Conservation (phyloP, 2,797 vertebrate species). For the Salarias fasciatus region DNA sequence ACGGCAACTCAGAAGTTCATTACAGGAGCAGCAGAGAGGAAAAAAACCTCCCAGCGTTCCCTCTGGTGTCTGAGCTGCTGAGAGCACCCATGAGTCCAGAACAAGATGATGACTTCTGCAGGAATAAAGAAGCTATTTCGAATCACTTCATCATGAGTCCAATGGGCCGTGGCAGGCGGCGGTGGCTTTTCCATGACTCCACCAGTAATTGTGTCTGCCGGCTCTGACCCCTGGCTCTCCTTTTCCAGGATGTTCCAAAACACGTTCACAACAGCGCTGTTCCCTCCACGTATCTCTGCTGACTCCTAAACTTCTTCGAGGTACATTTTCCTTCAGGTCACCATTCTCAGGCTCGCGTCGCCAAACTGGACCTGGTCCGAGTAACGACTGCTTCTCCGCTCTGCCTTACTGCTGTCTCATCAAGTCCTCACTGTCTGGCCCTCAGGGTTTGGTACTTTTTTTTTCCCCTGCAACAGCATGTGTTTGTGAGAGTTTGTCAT, state of each 20-base stretch:
- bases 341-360: constrained; percentile 52
- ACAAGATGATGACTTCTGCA: constrained; percentile 68
- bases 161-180: constrained; percentile 49
- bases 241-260: constrained; percentile 52
- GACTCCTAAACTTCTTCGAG: constrained; percentile 46
- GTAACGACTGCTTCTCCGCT: constrained; percentile 43
- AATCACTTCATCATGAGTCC: constrained; percentile 63
- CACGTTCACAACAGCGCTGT: constrained; percentile 56
- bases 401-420: constrained; percentile 28
- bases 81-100: constrained; percentile 33
- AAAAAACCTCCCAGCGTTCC: constrained; percentile 28
- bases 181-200: constrained; percentile 65
- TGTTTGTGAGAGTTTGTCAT: neutral
- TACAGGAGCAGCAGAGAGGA: constrained; percentile 16
- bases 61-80: constrained; percentile 36
- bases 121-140: constrained; percentile 55
- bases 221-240: constrained; percentile 56
- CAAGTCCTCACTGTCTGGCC: constrained; percentile 21
- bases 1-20: constrained; percentile 29
- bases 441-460: constrained; percentile 3
- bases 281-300: constrained; percentile 55
- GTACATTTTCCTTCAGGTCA: constrained; percentile 59
- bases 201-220: constrained; percentile 43
- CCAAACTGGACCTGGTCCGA: constrained; percentile 43
- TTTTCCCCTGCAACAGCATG: constrained; percentile 3